A percentile compares a stretch with the other conserved stretches of the same genome.
Evolutionary conservation across 2,797 vertebrate species (phyloP).

Genomic region (Echiichthys vipera): DNA sequence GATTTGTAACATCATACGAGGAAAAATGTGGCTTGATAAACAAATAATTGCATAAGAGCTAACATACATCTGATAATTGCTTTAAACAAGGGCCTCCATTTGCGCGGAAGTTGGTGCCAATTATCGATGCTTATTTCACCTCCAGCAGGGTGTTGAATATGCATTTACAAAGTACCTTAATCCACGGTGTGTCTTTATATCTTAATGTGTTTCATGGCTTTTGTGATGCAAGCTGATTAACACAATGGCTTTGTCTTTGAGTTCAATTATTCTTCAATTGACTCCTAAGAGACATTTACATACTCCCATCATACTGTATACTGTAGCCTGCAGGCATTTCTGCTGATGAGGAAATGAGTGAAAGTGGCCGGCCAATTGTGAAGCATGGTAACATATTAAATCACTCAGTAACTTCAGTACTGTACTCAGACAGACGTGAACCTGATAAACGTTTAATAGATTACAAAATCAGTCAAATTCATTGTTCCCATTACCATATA

Average conservation of each 20-base stretch:
- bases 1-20: conserved; percentile 40
- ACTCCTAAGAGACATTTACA: conserved; percentile 66
- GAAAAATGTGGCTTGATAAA: conserved; percentile 27
- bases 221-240: conserved; percentile 79
- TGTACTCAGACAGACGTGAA: not conserved
- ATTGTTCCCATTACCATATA: not conserved
- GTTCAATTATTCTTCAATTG: conserved; percentile 70
- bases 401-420: not conserved
- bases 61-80: conserved; percentile 54
- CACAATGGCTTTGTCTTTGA: conserved; percentile 79
- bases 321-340: conserved; percentile 49
- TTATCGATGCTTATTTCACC: conserved; percentile 80
- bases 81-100: conserved; percentile 39
- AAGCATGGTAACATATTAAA: conserved; percentile 11
- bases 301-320: conserved; percentile 37
- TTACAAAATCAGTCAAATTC: not conserved
- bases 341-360: conserved; percentile 52
- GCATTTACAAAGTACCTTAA: conserved; percentile 71
- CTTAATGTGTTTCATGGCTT: conserved; percentile 64
- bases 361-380: conserved; percentile 44
- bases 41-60: conserved; percentile 33
- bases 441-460: not conserved
- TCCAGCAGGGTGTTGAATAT: conserved; percentile 80
- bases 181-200: conserved; percentile 75
- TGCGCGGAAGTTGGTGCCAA: conserved; percentile 56